A percentile compares a stretch with the other conserved stretches of the same genome.
phyloP scores from a whole-genome alignment of 2,113 vertebrate species.

The Sapayoa aenigma region DNA sequence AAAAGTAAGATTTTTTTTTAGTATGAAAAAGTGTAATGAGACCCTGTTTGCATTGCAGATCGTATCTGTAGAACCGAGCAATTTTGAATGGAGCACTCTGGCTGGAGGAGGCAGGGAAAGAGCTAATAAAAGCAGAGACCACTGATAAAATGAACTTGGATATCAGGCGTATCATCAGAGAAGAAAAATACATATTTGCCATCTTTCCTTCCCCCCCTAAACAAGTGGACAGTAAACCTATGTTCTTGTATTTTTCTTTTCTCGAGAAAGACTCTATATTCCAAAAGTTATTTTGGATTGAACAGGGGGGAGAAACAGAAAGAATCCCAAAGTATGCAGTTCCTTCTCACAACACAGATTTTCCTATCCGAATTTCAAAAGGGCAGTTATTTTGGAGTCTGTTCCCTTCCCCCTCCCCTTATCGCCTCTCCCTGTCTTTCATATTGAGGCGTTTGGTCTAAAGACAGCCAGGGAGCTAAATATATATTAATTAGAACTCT shows the following conservation, averaged over 20 bases:
- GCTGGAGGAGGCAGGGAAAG: constrained; percentile 1
- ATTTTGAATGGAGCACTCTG: constrained; percentile 61
- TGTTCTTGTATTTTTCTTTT: background rate
- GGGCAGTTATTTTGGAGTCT: constrained; percentile 53
- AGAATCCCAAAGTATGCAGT: constrained; percentile 26
- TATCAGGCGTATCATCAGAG: constrained; percentile 11
- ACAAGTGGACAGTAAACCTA: constrained; percentile 24
- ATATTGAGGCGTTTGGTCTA: constrained; percentile 69
- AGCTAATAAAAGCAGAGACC: constrained; percentile 8
- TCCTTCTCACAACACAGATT: constrained; percentile 53
- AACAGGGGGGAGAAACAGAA: background rate
- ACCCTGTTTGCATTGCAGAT: constrained; percentile 70
- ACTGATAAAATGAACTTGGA: background rate
- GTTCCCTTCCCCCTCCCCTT: constrained; percentile 37
- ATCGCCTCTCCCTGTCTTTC: constrained; percentile 63
- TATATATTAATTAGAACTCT: constrained; percentile 88
- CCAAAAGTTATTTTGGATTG: constrained; percentile 50
- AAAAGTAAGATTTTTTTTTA: constrained; percentile 55
- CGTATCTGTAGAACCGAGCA: constrained; percentile 48
- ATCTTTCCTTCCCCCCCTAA: background rate
- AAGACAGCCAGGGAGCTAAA: constrained; percentile 81
- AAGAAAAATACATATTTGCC: constrained; percentile 6
- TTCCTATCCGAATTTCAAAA: constrained; percentile 49
- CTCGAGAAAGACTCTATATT: background rate
- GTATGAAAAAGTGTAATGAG: constrained; percentile 68